Evolutionary conservation across 2,797 vertebrate genomes (phyloP).

Genomic region (Channallabes apus): DNA sequence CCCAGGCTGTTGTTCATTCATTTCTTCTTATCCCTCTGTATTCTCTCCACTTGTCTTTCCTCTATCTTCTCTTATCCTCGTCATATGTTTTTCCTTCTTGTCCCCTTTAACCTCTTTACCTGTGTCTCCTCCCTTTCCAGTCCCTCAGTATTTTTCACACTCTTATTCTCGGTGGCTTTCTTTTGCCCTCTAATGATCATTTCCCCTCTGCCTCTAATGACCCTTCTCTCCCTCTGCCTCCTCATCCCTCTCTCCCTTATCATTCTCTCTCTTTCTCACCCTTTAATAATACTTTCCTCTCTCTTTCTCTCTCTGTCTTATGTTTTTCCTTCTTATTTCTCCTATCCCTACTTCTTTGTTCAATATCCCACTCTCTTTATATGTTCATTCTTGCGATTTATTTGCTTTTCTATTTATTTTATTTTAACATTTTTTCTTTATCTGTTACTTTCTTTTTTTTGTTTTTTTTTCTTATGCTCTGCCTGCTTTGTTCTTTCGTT

Average conservation of each 20-base stretch:
- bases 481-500: neutral
- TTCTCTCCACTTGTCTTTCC: neutral
- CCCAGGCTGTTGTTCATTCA: too few species aligned
- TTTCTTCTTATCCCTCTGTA: too few species aligned
- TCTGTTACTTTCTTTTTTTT: neutral
- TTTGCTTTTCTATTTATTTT: neutral
- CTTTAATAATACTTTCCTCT: neutral
- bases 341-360: neutral
- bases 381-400: neutral
- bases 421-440: neutral
- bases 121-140: neutral
- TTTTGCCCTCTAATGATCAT: constrained; percentile 1
- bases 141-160: neutral
- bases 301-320: neutral
- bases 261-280: neutral
- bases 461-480: neutral
- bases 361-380: neutral
- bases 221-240: neutral
- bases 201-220: constrained; percentile 14
- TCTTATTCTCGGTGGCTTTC: neutral
- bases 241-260: neutral
- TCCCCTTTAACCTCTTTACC: too few species aligned
- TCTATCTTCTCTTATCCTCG: neutral
- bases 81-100: neutral
- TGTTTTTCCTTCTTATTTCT: neutral